phyloP scores from a whole-genome alignment of 2,888 invertebrate genomes.

The Dascillus cervinus region DNA sequence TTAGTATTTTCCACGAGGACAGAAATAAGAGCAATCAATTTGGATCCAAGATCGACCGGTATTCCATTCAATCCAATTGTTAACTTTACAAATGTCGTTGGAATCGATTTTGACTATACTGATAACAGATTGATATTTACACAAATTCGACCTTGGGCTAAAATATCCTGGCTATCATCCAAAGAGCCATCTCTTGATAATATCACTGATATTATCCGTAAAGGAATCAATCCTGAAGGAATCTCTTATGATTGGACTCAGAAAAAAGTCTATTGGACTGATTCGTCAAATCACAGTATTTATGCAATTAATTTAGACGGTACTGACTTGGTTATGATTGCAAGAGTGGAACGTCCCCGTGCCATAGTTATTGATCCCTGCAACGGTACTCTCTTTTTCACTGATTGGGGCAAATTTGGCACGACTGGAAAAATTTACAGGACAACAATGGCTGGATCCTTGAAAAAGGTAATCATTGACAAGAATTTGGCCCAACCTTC shows the following conservation, averaged over 20 bases:
- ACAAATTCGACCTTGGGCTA: conserved; percentile 86
- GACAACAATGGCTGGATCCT: conserved; percentile 93
- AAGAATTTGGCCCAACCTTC: conserved; percentile 91
- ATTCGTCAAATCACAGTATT: conserved; percentile 88
- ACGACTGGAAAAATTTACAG: conserved; percentile 90
- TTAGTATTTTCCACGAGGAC: conserved; percentile 90
- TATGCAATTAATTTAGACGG: conserved; percentile 92
- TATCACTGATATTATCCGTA: conserved; percentile 62
- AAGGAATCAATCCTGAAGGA: conserved; percentile 86
- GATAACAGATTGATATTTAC: conserved; percentile 86
- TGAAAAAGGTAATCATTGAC: conserved; percentile 81
- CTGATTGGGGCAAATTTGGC: conserved; percentile 92
- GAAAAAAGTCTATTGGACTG: conserved; percentile 96
- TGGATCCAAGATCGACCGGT: conserved; percentile 75
- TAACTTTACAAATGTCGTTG: conserved; percentile 88
- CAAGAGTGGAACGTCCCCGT: conserved; percentile 84
- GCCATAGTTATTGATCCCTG: conserved; percentile 97
- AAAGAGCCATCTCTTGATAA: conserved; percentile 56
- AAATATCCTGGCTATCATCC: conserved; percentile 74
- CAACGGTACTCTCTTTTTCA: conserved; percentile 89
- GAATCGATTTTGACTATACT: conserved; percentile 89
- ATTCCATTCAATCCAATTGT: conserved; percentile 79
- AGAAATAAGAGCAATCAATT: conserved; percentile 83
- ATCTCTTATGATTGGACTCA: conserved; percentile 98
- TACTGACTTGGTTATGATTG: conserved; percentile 81